Base-by-base conservation (phyloP, 1,140 invertebrate genomes). In the Cheumatopsyche charites region DNA sequence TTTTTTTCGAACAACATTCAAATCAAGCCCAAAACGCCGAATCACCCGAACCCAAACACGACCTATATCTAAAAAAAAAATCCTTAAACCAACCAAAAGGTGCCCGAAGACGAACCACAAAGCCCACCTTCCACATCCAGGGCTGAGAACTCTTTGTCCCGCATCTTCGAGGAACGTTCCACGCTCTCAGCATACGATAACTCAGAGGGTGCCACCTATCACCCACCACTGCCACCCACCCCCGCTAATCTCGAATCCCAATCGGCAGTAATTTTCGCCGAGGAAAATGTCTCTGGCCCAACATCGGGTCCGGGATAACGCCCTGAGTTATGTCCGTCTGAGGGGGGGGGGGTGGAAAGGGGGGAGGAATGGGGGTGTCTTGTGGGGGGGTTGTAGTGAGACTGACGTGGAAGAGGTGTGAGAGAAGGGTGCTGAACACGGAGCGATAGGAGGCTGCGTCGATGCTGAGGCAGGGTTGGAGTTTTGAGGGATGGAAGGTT, bases 251-350 rank as follows among this genome's bases (percentile, higher is more conserved):
- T 72, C 67, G 67, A 70, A 72, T 75, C 74, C 74, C 74, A 75
- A 75, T 75, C 74, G 74, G 74, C 74, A 75, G 74, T 75, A 75
- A 75, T 75, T 75, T 75, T 71, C 71, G 62, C 63, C 62, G 71
- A 74, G 65, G 71, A 75, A 75, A 75, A 73, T 72, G 71, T 73
- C 71, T 71, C 68, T 69, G 69, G 74, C 49, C 67, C 67, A 61
- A 70, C 52, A 61, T 42, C 41, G 52, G 73, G 73, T 67, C 42
- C 47, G 71, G 74, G 74, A 75, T 75, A 75, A 75, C 71, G 74
- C 67, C 74, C 58, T 75, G 74, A 75, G 71, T 75, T 75, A 75
- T 75, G 74, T 72, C 67, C 74, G 71, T 73, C 74, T 73, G 71
- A 26, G 65, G 25, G 43, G 47, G 61, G 19, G 66, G 29, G 45